Base-by-base conservation (phyloP, 1,140 invertebrate species). In the Drosophila leontia region DNA sequence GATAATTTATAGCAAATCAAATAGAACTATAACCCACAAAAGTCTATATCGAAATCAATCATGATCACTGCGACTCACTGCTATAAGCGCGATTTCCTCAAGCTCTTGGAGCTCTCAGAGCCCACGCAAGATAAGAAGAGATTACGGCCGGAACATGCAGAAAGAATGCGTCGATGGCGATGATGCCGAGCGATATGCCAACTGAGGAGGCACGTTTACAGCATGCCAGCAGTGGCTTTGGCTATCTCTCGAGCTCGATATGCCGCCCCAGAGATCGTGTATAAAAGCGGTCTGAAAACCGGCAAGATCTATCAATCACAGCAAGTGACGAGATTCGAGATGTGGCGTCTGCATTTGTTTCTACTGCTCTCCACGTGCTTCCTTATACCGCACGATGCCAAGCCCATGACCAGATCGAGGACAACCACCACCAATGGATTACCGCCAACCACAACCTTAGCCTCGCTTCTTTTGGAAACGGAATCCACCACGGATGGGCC, bases 271-370 rank as follows among this genome's bases (percentile, higher is more conserved):
- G 26, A 44, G 59, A 51, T 39, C 41, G 37, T 47, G 37, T 47
- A 58, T 76, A 77, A 60, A 78, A 77, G 75, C 29, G 50, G 29
- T n/a, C n/a, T n/a, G 45, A 11, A 11, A 9, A 11, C 39, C 19
- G n/a, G 15, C 3, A 12, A 17, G 45, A 65, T 76, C 47, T 67
- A 78, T 71, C 63, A 70, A 70, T 70, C 75, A 57, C 35, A 34
- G 55, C 42, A 32, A 42, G 17, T 47, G 19, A 47, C 37, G 6
- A 39, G 37, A 55, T 42, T 42, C 59, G 47, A 63, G 9, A 86
- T 88, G 84, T 88, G 84, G 84, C 84, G 84, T 35, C 72, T 88
- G 48, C 85, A 88, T 35, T 63, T 90, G 23, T 90, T 90, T 17
- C 85, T 88, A 11, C 26, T 88, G 50, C 55, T 88, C n/a, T 84